Base-by-base conservation (phyloP, 2,113 vertebrate species). In the Tupaia tana region DNA sequence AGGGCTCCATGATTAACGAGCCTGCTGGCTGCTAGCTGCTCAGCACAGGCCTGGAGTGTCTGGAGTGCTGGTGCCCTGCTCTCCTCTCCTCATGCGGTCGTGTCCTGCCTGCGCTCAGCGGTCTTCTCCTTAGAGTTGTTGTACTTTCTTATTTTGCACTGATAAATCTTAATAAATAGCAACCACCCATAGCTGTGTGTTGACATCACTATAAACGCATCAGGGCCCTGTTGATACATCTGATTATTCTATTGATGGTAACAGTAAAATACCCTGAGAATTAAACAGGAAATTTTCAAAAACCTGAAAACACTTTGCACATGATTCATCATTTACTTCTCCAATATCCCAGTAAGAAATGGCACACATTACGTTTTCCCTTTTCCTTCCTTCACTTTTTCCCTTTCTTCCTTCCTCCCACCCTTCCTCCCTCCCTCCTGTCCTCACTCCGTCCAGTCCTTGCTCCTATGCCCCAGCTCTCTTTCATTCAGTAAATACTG, bases 11-110 rank as follows among this genome's bases (percentile, higher is more conserved):
- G 73, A 93, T 90, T 56, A 75, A 75, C 31, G 31, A 81, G 54
- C 7, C 75, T 56, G 16, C 43, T 43, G 43, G 43, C 43, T 43
- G 43, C 43, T 43, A 43, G 43, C 43, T 43, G 43, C 43, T 43
- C 43, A 43, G 43, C 43, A 43, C 43, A 43, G 43, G 43, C 43
- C 43, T 43, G 43, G 43, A 43, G 43, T 43, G 43, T 43, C 43
- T 43, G 43, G 43, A 43, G 43, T 43, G 43, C 43, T 5, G 43
- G 43, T 43, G 43, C 29, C n/a, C 66, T 13, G 59, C 14, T 69
- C 43, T 95, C 95, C 54, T 81, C 78, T 83, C 96, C 96, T 81
- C 75, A 1, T 73, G 52, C 78, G 95, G 95, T 96, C 89, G 78
- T 94, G 90, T 84, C 16, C 81, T 25, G 8, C 31, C 73, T 92